Conservation (phyloP, 2,888 invertebrate species). For the Drosophila colorata region DNA sequence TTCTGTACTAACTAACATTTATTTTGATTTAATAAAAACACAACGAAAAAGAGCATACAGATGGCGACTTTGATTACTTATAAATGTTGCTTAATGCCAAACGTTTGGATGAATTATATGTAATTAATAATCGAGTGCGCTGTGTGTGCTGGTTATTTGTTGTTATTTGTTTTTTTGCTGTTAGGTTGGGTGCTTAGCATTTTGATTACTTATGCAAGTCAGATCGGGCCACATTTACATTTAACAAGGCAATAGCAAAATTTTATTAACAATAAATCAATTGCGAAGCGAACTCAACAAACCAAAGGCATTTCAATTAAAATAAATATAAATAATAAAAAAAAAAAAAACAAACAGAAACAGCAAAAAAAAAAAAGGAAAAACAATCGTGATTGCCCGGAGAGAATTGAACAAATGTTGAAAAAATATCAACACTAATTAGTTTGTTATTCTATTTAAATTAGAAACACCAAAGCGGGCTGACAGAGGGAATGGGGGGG, state of each 20-base stretch:
- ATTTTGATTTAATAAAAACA: neutral
- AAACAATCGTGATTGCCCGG: conserved; percentile 57
- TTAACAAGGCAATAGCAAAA: conserved; percentile 58
- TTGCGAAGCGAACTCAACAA: conserved; percentile 56
- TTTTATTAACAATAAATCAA: conserved; percentile 80
- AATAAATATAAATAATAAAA: conserved; percentile 65
- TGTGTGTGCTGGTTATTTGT: conserved; percentile 22
- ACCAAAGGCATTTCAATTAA: conserved; percentile 68
- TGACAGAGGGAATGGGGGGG: neutral
- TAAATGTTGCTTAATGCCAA: conserved; percentile 9
- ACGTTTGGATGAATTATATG: conserved; percentile 51
- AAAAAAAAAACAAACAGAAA: conserved; percentile 45
- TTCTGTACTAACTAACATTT: neutral
- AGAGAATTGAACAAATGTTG: conserved; percentile 38
- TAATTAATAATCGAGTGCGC: conserved; percentile 57
- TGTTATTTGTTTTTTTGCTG: conserved; percentile 29
- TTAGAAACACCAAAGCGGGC: conserved; percentile 25
- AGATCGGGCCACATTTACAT: conserved; percentile 63
- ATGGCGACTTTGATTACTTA: conserved; percentile 1
- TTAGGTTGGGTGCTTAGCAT: conserved; percentile 46
- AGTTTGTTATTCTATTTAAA: conserved; percentile 78
- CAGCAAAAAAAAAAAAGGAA: conserved; percentile 41
- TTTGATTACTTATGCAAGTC: conserved; percentile 70
- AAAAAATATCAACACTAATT: conserved; percentile 71
- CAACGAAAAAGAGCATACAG: conserved; percentile 29